Conservation (phyloP, 2,888 invertebrate genomes). For the Drosophila cognata region DNA sequence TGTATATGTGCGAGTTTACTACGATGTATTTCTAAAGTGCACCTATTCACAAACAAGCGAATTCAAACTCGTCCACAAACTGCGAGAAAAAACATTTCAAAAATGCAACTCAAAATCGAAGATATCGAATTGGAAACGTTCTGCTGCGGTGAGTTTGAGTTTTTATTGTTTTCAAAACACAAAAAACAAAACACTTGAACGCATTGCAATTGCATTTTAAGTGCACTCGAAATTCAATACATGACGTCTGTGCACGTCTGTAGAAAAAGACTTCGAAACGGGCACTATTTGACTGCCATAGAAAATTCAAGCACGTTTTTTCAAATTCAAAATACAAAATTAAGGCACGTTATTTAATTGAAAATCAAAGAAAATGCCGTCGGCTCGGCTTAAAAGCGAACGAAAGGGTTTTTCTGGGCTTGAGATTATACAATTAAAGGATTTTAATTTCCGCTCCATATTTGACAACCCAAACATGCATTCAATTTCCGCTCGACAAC, state of each 20-base stretch:
- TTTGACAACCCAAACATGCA: conserved; percentile 44
- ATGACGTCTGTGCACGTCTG: conserved; percentile 3
- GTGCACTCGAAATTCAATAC: conserved; percentile 33
- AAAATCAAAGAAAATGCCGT: conserved; percentile 49
- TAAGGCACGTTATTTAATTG: conserved; percentile 18
- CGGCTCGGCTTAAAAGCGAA: not conserved
- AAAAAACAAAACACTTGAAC: conserved; percentile 22
- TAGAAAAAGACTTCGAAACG: not conserved
- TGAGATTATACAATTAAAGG: conserved; percentile 55
- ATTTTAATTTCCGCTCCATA: conserved; percentile 60
- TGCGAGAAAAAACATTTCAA: not conserved
- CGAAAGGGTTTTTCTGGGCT: conserved; percentile 23
- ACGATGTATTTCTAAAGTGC: conserved; percentile 24
- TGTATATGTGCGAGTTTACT: not conserved
- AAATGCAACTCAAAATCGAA: conserved; percentile 75
- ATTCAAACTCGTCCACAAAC: not conserved
- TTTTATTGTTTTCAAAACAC: not conserved
- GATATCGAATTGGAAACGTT: conserved; percentile 83
- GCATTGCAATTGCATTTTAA: conserved; percentile 23
- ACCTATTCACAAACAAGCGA: not conserved
- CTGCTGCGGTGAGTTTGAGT: conserved; percentile 82
- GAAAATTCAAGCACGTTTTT: conserved; percentile 22
- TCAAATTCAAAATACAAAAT: conserved; percentile 6
- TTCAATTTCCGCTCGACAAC: conserved; percentile 55
- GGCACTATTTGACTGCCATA: conserved; percentile 1